phyloP scores from a whole-genome alignment of 2,888 invertebrate species.

The Perizoma flavofasciatum region DNA sequence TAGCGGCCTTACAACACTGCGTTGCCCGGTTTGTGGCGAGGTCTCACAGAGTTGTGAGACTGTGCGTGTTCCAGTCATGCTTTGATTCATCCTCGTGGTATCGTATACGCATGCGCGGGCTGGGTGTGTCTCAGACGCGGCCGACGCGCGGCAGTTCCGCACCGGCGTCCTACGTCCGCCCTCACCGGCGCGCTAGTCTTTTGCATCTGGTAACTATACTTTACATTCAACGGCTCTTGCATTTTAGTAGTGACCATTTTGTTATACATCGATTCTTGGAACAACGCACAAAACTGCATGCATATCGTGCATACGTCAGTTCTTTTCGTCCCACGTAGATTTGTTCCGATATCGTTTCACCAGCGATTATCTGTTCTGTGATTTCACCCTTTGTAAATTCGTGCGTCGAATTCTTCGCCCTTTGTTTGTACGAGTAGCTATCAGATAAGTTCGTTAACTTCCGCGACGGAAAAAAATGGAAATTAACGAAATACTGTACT shows the following conservation, averaged over 20 bases:
- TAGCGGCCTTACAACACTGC: too few relatives aligned
- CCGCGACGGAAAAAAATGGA: background rate
- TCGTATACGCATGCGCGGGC: conserved; percentile 69
- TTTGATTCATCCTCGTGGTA: background rate
- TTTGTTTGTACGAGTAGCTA: background rate
- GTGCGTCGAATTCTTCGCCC: background rate
- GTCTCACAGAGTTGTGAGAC: too few relatives aligned
- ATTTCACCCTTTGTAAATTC: background rate
- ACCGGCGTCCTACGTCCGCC: conserved; percentile 53
- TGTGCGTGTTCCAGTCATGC: conserved; percentile 2
- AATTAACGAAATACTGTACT: background rate
- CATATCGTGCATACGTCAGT: background rate
- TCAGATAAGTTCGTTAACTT: background rate
- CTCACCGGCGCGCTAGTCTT: conserved; percentile 38
- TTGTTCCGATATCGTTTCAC: background rate
- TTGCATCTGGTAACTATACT: conserved; percentile 38
- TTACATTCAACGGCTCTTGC: conserved; percentile 23
- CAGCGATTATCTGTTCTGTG: background rate
- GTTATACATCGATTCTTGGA: conserved; percentile 5
- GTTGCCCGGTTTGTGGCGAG: too few relatives aligned
- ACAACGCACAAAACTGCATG: background rate
- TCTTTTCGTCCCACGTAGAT: background rate
- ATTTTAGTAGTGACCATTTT: conserved; percentile 28
- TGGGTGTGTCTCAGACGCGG: conserved; percentile 74
- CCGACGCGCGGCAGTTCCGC: conserved; percentile 70